Percentiles rank a stretch among this genome's conserved stretches.
Conservation (phyloP, 2,113 vertebrate genomes). For the Oryzias melastigma region DNA sequence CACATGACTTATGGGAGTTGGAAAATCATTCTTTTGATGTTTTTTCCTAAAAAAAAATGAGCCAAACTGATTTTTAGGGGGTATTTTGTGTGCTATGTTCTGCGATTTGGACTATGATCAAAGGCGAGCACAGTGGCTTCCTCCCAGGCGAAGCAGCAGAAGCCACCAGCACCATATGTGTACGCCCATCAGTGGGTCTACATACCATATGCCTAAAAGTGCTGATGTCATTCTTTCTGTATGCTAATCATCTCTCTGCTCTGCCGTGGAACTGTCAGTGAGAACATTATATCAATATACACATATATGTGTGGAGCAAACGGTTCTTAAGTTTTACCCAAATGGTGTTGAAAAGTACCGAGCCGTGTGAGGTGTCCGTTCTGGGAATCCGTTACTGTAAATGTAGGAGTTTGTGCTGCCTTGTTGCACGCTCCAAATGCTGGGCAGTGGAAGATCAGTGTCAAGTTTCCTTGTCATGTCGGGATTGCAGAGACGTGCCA, state of each 20-base stretch:
- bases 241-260: constrained; percentile 63
- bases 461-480: constrained; percentile 62
- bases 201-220: constrained; percentile 78
- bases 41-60: constrained; percentile 8
- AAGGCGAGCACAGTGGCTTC: constrained; percentile 57
- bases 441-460: constrained; percentile 66
- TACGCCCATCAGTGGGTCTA: constrained; percentile 73
- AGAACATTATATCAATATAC: constrained; percentile 8
- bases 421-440: constrained; percentile 44
- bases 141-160: constrained; percentile 63
- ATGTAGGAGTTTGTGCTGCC: constrained; percentile 37
- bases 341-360: no score
- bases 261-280: constrained; percentile 47
- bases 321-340: no score
- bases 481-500: constrained; percentile 61
- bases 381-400: constrained; percentile 31
- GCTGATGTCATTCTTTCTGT: constrained; percentile 72
- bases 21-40: background rate
- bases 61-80: constrained; percentile 40
- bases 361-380: constrained; percentile 22
- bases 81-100: constrained; percentile 56
- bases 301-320: no score
- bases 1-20: background rate
- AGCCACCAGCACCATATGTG: constrained; percentile 76
- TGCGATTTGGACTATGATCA: constrained; percentile 69